Percentiles rank a stretch among this genome's conserved stretches.
Conservation (phyloP, 2,113 vertebrate species). For the Eudyptes chrysolophus region DNA sequence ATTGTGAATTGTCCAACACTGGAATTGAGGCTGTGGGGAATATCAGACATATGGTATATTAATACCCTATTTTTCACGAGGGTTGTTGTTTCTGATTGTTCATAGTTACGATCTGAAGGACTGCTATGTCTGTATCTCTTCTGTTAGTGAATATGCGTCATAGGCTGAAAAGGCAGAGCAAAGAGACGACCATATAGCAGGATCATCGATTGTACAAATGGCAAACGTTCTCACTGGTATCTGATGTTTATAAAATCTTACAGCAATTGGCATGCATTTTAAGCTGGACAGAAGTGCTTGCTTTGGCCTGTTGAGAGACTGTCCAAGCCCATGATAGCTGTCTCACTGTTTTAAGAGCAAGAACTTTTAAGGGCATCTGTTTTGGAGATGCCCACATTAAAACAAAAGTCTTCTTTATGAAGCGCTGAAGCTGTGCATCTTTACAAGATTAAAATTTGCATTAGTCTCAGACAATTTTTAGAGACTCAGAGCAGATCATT, state of each 20-base stretch:
- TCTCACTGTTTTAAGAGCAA: slow-evolving; percentile 50
- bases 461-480: neutral
- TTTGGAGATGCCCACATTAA: slow-evolving; percentile 19
- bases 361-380: slow-evolving; percentile 22
- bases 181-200: neutral
- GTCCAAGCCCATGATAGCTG: neutral
- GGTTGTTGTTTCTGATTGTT: neutral
- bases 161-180: neutral
- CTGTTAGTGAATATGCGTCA: neutral
- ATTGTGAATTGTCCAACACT: neutral
- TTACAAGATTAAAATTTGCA: neutral
- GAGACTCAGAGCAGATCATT: neutral
- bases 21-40: neutral
- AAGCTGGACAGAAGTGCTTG: neutral
- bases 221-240: neutral
- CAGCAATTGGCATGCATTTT: neutral
- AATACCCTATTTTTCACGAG: neutral
- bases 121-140: neutral
- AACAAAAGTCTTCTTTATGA: neutral
- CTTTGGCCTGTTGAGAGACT: slow-evolving; percentile 35
- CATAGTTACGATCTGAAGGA: neutral
- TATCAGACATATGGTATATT: neutral
- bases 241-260: neutral
- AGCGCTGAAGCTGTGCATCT: neutral
- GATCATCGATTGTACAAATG: neutral